A percentile compares a stretch with the other conserved stretches of the same genome.
Conservation (phyloP, 2,113 vertebrate species). For the Oryzias melastigma region DNA sequence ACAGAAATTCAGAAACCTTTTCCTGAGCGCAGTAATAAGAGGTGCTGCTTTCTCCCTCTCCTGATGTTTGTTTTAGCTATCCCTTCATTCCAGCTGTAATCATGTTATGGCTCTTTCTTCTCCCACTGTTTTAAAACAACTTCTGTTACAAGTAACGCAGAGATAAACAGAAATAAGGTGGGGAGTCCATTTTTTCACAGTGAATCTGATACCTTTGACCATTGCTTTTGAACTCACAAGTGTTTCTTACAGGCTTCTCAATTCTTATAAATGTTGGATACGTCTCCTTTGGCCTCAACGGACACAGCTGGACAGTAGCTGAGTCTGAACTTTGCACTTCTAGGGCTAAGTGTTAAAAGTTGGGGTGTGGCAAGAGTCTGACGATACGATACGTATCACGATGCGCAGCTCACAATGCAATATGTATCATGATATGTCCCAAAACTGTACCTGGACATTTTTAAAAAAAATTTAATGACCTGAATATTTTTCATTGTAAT, state of each 20-base stretch:
- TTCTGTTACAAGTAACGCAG: slow-evolving; percentile 5
- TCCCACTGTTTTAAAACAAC: slow-evolving; percentile 27
- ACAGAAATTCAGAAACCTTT: slow-evolving; percentile 57
- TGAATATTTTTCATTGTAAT: too few species aligned
- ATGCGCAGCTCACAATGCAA: too few species aligned
- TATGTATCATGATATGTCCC: too few species aligned
- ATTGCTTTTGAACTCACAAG: slow-evolving; percentile 1
- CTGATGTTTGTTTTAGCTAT: slow-evolving; percentile 4
- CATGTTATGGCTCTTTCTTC: slow-evolving; percentile 15
- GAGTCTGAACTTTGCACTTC: slow-evolving; percentile 69
- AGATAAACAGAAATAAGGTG: not conserved
- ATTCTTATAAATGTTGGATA: slow-evolving; percentile 13
- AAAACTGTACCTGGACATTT: too few species aligned
- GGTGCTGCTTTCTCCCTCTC: slow-evolving; percentile 15
- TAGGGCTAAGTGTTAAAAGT: slow-evolving; percentile 43
- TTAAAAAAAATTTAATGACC: too few species aligned
- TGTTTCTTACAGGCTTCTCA: slow-evolving; percentile 10
- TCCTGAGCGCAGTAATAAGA: slow-evolving; percentile 42
- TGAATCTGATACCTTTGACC: slow-evolving; percentile 1
- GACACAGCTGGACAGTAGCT: slow-evolving; percentile 30
- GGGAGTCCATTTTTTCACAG: not conserved
- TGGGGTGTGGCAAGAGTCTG: too few species aligned
- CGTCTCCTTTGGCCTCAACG: slow-evolving; percentile 32
- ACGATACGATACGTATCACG: too few species aligned
- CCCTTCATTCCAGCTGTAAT: slow-evolving; percentile 4